Evolutionary conservation across 2,113 vertebrate species (phyloP).

Genomic region (Istiophorus platypterus): DNA sequence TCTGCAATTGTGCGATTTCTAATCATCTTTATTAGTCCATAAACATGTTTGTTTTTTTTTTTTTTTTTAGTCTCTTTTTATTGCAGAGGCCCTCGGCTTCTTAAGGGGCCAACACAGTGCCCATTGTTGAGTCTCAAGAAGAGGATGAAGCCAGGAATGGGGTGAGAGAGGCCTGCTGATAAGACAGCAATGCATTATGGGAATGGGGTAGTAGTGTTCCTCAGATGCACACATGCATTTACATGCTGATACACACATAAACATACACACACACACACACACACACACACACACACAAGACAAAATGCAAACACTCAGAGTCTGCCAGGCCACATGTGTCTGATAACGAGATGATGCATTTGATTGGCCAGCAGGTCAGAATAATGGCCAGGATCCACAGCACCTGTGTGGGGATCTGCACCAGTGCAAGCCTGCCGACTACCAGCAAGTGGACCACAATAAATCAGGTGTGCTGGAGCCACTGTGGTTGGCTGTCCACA

Average conservation of each 20-base stretch:
- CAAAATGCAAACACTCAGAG: slow-evolving; percentile 50
- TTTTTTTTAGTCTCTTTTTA: slow-evolving; percentile 53
- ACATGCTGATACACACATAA: slow-evolving; percentile 16
- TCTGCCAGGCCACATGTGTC: slow-evolving; percentile 68
- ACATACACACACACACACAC: slow-evolving; percentile 1
- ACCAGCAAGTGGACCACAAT: slow-evolving; percentile 57
- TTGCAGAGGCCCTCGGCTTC: slow-evolving; percentile 56
- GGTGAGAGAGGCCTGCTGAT: slow-evolving; percentile 68
- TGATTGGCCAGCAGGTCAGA: slow-evolving; percentile 65
- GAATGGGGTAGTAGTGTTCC: slow-evolving; percentile 40
- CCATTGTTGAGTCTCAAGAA: slow-evolving; percentile 73
- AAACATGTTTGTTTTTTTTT: slow-evolving; percentile 70
- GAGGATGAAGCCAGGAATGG: slow-evolving; percentile 63
- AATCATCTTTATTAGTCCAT: slow-evolving; percentile 83
- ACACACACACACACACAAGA: background rate
- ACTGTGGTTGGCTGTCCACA: slow-evolving; percentile 64
- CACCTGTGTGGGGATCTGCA: slow-evolving; percentile 69
- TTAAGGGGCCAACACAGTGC: slow-evolving; percentile 72
- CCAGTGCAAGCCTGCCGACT: slow-evolving; percentile 29
- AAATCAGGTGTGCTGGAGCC: slow-evolving; percentile 75
- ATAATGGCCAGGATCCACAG: slow-evolving; percentile 65
- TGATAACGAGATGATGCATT: slow-evolving; percentile 56
- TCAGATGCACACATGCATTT: slow-evolving; percentile 9
- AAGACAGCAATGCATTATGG: slow-evolving; percentile 70
- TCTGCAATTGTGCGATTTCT: slow-evolving; percentile 79